Evolutionary conservation across 2,888 invertebrate genomes (phyloP), one percentile per base, ranked within the genome.

Genomic region (Aromia moschata): DNA sequence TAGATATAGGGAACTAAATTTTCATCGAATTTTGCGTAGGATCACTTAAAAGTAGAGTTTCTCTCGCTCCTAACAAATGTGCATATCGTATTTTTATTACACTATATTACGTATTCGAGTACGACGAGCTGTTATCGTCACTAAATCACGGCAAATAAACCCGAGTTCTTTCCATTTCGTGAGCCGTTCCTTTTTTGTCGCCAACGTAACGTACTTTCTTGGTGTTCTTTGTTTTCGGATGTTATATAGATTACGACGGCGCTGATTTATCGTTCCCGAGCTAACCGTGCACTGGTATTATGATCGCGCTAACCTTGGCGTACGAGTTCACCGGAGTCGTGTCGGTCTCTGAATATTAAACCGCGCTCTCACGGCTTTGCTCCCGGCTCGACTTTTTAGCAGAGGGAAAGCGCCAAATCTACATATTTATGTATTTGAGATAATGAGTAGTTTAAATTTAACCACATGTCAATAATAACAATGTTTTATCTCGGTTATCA

Each of bases 281-380:
- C 20, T 11, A 14, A 25, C 25, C 7, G 7, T 25, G 25, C 43
- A 33, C 54, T 44, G 11, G 43, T 36, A 43, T 54, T 54, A 54
- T 36, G 43, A 54, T 43, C 36, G 25, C 18, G 33, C 15, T 43
- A 43, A 55, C 45, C 45, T 55, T 55, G 45, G 49, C n/a, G 49
- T 15, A 43, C 11, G 49, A 49, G 38, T 49, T 38, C 38, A 20
- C 38, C n/a, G n/a, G 25, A 38, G 49, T 49, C 38, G 12, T 38
- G 38, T 49, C 38, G 16, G 40, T 46, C 46, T 46, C 41, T 55
- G 55, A 46, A 57, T 52, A 58, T 58, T 36, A 58, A 52, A 58
- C 40, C 37, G 40, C 33, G 12, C 30, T 31, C 14, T 33, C 46
- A 17, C n/a, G 38, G 25, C 38, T 49, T 49, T 25, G 25, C 25